Evolutionary conservation across 2,797 vertebrate genomes (phyloP), one percentile per base, ranked within the genome.

Genomic region (Microctenopoma stevenorrisi): DNA sequence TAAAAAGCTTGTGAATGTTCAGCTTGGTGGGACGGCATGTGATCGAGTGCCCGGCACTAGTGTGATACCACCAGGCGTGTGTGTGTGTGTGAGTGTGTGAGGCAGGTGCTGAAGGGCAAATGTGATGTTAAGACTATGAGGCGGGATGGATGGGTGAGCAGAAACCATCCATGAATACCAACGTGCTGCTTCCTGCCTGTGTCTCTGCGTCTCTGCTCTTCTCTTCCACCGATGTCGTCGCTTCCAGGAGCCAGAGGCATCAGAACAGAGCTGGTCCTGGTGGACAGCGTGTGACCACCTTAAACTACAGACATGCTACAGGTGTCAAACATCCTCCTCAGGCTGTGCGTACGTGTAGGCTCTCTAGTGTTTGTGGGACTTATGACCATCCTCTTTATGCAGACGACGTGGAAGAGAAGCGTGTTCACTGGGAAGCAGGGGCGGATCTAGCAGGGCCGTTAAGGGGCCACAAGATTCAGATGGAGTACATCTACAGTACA

Each of bases 51-150:
- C 18, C 18, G 18, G 18, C 18, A 18, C 18, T 18, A 18, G 18
- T 18, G 18, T 18, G 18, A 18, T 18, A 18, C 2, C 38, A 5
- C 0, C 2, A 1, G 33, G 25, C 0, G 16, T 2, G 58, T 51
- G 70, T 18, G 18, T 51, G 52, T 35, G 33, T 63, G 64, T n/a
- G 63, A 7, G 33, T 35, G 33, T 66, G 64, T n/a, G 63, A 62
- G 69, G 44, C 54, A 30, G 71, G 81, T 16, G 59, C 78, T 85
- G 72, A 81, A 83, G 79, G 76, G 69, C 82, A 81, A 80, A 82
- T 72, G 65, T 77, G 79, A 79, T 82, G 75, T 78, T 71, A 68
- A 86, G 79, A 76, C 74, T 70, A 54, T 3, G 70, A 84, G 81
- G 67, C 51, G 8, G 63, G 83, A 82, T 57, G 77, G 77, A 79